Percentiles rank a stretch among this genome's conserved stretches.
phyloP scores from a whole-genome alignment of 2,797 vertebrate genomes.

The Enteromius thamalakanensis region DNA sequence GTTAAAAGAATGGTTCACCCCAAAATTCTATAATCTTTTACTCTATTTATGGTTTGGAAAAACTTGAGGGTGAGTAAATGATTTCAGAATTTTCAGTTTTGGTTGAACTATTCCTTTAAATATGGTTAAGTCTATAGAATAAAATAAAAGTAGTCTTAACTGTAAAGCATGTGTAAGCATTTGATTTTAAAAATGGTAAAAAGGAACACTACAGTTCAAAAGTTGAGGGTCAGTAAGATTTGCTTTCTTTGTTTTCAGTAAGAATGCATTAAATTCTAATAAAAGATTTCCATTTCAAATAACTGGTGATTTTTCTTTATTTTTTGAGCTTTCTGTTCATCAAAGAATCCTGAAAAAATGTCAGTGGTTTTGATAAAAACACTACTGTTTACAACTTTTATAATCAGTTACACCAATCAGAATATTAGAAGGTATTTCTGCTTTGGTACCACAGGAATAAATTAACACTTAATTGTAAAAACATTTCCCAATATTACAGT shows the following conservation, averaged over 20 bases:
- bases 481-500: neutral
- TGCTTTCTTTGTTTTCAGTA: neutral
- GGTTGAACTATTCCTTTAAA: no score
- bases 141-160: neutral
- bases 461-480: neutral
- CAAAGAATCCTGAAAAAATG: neutral
- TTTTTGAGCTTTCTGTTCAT: neutral
- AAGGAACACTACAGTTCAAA: neutral
- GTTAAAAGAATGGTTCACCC: neutral
- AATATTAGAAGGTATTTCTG: neutral
- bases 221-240: neutral
- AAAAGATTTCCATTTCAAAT: neutral
- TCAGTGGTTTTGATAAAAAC: neutral
- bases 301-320: neutral
- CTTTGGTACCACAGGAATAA: neutral
- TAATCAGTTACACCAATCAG: neutral
- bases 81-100: no score
- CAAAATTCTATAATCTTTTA: no score
- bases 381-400: neutral
- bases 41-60: no score
- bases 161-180: neutral
- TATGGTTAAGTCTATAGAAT: neutral
- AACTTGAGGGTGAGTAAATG: no score
- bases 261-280: neutral
- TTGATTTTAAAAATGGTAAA: neutral